phyloP scores from a whole-genome alignment of 2,888 invertebrate genomes.

The Pristionchus japonicus region DNA sequence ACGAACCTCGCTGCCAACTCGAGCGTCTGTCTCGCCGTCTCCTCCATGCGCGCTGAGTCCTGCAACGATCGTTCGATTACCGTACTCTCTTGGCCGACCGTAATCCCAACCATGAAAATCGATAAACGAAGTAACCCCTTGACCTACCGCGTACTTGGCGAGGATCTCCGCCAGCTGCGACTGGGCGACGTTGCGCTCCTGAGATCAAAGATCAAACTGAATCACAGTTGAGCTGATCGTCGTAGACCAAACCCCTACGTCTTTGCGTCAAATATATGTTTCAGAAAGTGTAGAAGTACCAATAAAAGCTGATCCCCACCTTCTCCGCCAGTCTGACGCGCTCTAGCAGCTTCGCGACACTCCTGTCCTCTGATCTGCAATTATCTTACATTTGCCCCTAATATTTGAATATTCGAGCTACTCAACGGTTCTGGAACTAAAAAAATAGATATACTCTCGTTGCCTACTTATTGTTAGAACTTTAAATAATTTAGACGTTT shows the following conservation, averaged over 20 bases:
- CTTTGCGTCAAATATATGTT: no score
- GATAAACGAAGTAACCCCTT: background rate
- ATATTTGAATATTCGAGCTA: no score
- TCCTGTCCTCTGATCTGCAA: background rate
- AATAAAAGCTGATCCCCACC: background rate
- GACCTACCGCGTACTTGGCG: background rate
- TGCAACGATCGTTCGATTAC: background rate
- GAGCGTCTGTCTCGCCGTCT: background rate
- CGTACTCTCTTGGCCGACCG: background rate
- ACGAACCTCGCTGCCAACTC: background rate
- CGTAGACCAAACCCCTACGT: background rate
- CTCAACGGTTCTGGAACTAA: no score
- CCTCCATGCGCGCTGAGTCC: background rate
- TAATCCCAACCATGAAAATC: no score
- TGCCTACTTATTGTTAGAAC: no score
- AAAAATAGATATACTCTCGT: no score
- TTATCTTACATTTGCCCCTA: no score
- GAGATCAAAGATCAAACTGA: background rate
- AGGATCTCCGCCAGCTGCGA: background rate
- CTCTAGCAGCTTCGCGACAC: background rate
- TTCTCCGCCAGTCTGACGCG: background rate
- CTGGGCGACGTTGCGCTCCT: background rate
- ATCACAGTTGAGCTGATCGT: background rate
- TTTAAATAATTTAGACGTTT: no score
- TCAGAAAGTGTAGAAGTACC: no score